Percentiles rank a stretch among this genome's conserved stretches.
Evolutionary conservation across 1,140 invertebrate genomes (phyloP).

Genomic region (Dendroctonus ponderosae): DNA sequence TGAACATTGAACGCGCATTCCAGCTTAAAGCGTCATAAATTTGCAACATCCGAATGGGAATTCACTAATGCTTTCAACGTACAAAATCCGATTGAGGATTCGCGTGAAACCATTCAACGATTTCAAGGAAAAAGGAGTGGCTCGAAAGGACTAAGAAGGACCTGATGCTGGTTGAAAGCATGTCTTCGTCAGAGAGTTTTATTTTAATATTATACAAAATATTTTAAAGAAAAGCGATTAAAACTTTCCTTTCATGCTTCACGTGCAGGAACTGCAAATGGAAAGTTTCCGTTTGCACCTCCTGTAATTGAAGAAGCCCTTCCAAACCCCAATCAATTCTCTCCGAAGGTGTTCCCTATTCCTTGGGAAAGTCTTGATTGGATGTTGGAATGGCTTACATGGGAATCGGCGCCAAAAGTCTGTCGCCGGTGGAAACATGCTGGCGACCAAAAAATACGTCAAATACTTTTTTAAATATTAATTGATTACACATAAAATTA

Average conservation of each 20-base stretch:
- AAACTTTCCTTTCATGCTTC: conserved; percentile 10
- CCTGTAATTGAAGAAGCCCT: conserved; percentile 75
- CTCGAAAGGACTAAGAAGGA: no score
- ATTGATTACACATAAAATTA: conserved; percentile 34
- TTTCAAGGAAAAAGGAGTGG: no score
- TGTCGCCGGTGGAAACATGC: neutral
- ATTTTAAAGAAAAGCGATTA: conserved; percentile 38
- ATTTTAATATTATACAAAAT: conserved; percentile 41
- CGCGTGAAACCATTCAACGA: no score
- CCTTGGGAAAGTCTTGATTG: conserved; percentile 11
- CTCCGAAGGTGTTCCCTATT: conserved; percentile 57
- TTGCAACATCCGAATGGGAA: no score
- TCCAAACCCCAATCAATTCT: conserved; percentile 73
- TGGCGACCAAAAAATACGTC: conserved; percentile 1
- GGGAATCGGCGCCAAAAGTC: conserved; percentile 8
- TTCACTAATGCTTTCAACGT: no score
- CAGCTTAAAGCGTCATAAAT: no score
- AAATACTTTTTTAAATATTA: conserved; percentile 11
- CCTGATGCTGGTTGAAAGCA: no score
- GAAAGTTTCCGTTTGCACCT: conserved; percentile 55
- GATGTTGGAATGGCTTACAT: no score
- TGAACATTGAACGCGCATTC: no score
- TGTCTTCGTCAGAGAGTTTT: conserved; percentile 6
- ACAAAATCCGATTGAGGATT: no score
- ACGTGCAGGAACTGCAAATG: no score